These are phyloP conservation scores for Epicampocera succincta DNA, from an alignment of 2,888 invertebrate genomes.

Conservation along the genomic window DNA sequence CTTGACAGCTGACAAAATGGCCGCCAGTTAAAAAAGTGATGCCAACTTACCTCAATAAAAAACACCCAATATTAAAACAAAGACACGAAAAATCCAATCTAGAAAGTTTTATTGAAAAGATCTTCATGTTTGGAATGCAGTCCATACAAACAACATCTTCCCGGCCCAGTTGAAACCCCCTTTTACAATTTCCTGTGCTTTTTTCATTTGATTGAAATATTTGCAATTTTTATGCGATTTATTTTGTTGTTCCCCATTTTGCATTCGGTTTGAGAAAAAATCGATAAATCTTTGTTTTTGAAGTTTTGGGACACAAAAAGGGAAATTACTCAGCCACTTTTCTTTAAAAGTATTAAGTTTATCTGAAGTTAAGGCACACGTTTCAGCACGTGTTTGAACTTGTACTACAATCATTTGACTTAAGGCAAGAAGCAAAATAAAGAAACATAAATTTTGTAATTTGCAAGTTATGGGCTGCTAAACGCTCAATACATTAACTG, in stretches of 20 bases:
- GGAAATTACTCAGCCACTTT: constrained; percentile 29
- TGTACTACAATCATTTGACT: constrained; percentile 43
- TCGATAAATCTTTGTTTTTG: constrained; percentile 61
- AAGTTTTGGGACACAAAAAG: constrained; percentile 9
- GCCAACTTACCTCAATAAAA: too few species aligned
- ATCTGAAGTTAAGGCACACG: constrained; percentile 54
- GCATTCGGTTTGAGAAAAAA: constrained; percentile 6
- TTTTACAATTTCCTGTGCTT: too few species aligned
- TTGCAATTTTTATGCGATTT: not conserved
- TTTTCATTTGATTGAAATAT: not conserved
- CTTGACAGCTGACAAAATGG: too few species aligned
- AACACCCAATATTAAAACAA: too few species aligned
- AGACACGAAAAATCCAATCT: too few species aligned
- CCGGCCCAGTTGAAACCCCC: too few species aligned
- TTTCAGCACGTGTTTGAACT: constrained; percentile 61
- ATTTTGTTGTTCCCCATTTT: not conserved
- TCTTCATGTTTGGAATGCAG: too few species aligned
- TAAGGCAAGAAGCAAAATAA: constrained; percentile 20
- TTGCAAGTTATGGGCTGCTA: constrained; percentile 74
- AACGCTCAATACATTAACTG: constrained; percentile 73
- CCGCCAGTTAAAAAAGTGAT: too few species aligned
- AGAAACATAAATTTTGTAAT: constrained; percentile 15
- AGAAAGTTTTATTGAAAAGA: too few species aligned
- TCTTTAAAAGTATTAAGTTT: constrained; percentile 34
- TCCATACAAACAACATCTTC: too few species aligned